Conservation (phyloP, 2,888 invertebrate genomes). For the Clusia tigrina region DNA sequence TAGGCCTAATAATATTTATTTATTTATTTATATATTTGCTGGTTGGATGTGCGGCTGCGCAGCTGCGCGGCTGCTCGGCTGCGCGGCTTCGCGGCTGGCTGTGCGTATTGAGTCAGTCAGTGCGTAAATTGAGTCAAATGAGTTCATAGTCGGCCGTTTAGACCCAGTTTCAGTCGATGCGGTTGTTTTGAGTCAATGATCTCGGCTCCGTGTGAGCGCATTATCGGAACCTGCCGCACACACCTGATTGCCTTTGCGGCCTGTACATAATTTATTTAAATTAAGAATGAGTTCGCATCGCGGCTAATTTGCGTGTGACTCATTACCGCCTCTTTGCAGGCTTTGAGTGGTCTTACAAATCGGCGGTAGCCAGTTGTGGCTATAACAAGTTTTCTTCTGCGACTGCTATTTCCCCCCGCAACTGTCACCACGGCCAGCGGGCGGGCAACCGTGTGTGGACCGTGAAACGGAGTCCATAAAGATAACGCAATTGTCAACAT, state of each 20-base stretch:
- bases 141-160: too few relatives aligned
- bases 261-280: conserved; percentile 56
- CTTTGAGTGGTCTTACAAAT: conserved; percentile 4
- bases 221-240: background rate
- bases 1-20: conserved; percentile 24
- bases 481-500: too few relatives aligned
- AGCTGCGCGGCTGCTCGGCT: background rate
- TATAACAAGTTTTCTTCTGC: too few relatives aligned
- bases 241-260: conserved; percentile 36
- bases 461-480: too few relatives aligned
- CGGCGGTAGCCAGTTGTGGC: too few relatives aligned
- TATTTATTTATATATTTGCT: background rate
- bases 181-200: background rate
- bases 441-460: too few relatives aligned
- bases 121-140: too few relatives aligned
- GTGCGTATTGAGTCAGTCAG: too few relatives aligned
- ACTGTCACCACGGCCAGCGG: too few relatives aligned
- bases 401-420: too few relatives aligned
- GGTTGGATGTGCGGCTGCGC: too few relatives aligned
- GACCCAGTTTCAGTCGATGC: background rate
- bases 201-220: background rate
- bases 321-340: conserved; percentile 20
- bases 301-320: conserved; percentile 23
- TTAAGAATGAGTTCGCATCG: conserved; percentile 39
- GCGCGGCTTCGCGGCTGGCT: background rate